phyloP scores from a whole-genome alignment of 1,140 invertebrate species.

The Eulimnadia texana region DNA sequence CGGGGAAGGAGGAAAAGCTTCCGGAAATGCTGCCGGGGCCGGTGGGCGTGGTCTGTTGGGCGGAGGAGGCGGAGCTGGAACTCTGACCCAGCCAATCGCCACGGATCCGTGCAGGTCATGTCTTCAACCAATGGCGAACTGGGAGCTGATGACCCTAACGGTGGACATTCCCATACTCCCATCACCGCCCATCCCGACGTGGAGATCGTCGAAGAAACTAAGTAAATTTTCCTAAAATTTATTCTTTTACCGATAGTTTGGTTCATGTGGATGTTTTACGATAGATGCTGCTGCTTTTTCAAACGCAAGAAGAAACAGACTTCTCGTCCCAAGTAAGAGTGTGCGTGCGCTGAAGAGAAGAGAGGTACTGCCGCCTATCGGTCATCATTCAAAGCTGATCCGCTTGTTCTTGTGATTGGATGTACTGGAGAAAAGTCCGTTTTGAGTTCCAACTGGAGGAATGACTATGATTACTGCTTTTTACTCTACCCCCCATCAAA shows the following conservation, averaged over 20 bases:
- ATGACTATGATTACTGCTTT: no score
- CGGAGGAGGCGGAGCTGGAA: conserved; percentile 36
- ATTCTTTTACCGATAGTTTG: neutral
- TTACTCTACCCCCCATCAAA: no score
- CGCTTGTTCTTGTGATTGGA: neutral
- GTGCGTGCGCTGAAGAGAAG: neutral
- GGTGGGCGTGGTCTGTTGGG: conserved; percentile 24
- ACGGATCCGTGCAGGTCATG: conserved; percentile 90
- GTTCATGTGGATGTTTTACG: conserved; percentile 33
- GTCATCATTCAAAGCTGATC: neutral
- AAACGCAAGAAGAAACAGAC: conserved; percentile 93
- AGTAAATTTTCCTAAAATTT: conserved; percentile 53
- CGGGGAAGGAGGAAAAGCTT: conserved; percentile 39
- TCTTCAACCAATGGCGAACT: conserved; percentile 93
- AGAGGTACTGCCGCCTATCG: neutral
- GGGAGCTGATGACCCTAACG: conserved; percentile 84
- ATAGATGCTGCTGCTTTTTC: conserved; percentile 90
- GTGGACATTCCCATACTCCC: conserved; percentile 89
- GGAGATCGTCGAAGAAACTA: conserved; percentile 81
- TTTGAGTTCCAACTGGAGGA: no score
- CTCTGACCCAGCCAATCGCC: conserved; percentile 81
- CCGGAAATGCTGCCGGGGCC: conserved; percentile 26
- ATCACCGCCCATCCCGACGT: conserved; percentile 85
- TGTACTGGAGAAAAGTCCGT: no score
- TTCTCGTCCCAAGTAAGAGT: conserved; percentile 55